phyloP scores from a whole-genome alignment of 2,797 vertebrate genomes.

The Argya squamiceps region DNA sequence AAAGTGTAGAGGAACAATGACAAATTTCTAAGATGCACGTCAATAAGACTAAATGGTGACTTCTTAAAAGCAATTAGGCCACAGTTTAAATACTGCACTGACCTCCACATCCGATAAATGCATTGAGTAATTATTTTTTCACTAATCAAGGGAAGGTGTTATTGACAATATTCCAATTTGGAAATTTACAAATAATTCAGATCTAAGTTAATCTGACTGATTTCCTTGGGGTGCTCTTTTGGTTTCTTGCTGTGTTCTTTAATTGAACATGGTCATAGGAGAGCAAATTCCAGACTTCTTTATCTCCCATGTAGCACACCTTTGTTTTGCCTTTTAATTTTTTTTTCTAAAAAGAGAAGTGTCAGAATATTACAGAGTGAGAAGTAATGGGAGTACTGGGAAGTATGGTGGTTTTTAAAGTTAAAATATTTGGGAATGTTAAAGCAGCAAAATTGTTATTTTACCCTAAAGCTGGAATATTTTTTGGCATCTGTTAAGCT shows the following conservation, averaged over 20 bases:
- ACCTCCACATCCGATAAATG: neutral
- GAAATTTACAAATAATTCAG: slow-evolving; percentile 36
- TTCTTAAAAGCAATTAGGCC: neutral
- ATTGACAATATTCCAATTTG: neutral
- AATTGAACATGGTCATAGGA: slow-evolving; percentile 18
- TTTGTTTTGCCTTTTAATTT: neutral
- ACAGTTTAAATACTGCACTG: neutral
- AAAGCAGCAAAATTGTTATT: neutral
- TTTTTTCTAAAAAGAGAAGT: neutral
- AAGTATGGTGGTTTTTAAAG: accelerated
- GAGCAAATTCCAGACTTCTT: slow-evolving; percentile 20
- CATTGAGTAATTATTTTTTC: neutral
- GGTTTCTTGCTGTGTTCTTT: slow-evolving; percentile 54
- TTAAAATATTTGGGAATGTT: neutral
- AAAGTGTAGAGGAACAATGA: neutral
- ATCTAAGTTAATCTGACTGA: slow-evolving; percentile 21
- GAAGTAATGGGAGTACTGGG: neutral
- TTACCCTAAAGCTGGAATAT: neutral
- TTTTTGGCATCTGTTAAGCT: neutral
- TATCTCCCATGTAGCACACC: neutral
- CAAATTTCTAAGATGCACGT: neutral
- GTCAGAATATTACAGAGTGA: neutral
- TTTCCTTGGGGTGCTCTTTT: slow-evolving; percentile 39
- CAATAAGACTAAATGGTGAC: neutral
- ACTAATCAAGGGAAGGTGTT: neutral